These are phyloP conservation scores for Eupeodes latifasciatus DNA, from an alignment of 2,888 invertebrate species.

Conservation along the genomic window DNA sequence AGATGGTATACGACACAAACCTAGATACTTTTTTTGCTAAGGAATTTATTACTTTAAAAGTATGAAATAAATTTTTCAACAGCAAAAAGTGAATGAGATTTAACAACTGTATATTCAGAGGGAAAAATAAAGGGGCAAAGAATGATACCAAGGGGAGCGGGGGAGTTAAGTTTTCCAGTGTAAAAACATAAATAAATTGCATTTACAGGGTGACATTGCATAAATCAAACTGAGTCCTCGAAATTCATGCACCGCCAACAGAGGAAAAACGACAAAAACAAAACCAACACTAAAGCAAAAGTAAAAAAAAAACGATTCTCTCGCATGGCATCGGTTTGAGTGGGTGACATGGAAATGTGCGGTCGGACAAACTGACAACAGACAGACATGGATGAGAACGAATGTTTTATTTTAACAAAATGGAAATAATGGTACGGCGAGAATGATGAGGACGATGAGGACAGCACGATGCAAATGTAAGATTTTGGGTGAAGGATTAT, in stretches of 20 bases:
- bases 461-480: constrained; percentile 22
- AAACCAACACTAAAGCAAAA: not conserved
- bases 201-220: constrained; percentile 75
- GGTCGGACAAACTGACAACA: constrained; percentile 68
- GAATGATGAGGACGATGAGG: not conserved
- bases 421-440: constrained; percentile 19
- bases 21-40: constrained; percentile 27
- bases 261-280: not conserved
- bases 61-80: constrained; percentile 69
- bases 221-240: constrained; percentile 74
- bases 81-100: constrained; percentile 45
- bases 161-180: constrained; percentile 27
- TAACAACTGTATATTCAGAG: not conserved
- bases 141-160: not conserved
- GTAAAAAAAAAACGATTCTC: constrained; percentile 7
- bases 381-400: constrained; percentile 57
- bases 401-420: constrained; percentile 58
- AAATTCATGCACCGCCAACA: constrained; percentile 33
- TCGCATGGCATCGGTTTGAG: constrained; percentile 31
- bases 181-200: constrained; percentile 74
- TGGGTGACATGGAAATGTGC: constrained; percentile 66
- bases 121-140: too few species aligned
- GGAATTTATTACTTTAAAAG: constrained; percentile 74
- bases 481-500: constrained; percentile 38
- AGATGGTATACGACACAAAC: constrained; percentile 21